phyloP scores from a whole-genome alignment of 2,113 vertebrate genomes.

The Xiphophorus maculatus region DNA sequence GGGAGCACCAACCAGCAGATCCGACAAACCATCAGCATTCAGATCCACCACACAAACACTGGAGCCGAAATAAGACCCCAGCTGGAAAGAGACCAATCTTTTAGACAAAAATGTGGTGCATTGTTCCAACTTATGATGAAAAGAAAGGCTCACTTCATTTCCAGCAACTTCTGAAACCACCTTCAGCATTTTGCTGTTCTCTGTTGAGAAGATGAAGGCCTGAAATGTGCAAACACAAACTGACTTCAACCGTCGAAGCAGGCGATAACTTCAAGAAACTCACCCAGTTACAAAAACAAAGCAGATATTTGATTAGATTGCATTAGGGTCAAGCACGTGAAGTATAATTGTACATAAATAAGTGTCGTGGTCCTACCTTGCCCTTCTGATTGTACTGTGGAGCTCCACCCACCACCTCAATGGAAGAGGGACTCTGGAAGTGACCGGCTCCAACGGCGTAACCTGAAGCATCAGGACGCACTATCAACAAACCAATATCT shows the following conservation, averaged over 20 bases:
- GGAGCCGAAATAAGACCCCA: constrained; percentile 95
- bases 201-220: constrained; percentile 87
- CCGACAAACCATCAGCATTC: constrained; percentile 91
- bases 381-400: constrained; percentile 93
- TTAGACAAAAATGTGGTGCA: not conserved
- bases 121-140: constrained; percentile 18
- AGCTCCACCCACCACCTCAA: constrained; percentile 91
- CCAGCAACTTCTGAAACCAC: constrained; percentile 83
- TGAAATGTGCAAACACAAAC: constrained; percentile 46
- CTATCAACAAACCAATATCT: not conserved
- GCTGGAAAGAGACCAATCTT: constrained; percentile 71
- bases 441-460: constrained; percentile 93
- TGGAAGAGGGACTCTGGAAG: constrained; percentile 78
- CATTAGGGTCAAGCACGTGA: not conserved
- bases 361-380: constrained; percentile 83
- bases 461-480: constrained; percentile 74
- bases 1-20: constrained; percentile 93
- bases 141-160: constrained; percentile 81
- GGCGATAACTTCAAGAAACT: no score
- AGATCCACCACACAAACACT: constrained; percentile 90
- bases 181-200: constrained; percentile 60
- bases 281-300: not conserved
- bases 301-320: not conserved
- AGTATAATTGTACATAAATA: not conserved
- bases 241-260: not conserved